Base-by-base conservation (phyloP, 2,797 vertebrate species). In the Melanotaenia parkinsoni region DNA sequence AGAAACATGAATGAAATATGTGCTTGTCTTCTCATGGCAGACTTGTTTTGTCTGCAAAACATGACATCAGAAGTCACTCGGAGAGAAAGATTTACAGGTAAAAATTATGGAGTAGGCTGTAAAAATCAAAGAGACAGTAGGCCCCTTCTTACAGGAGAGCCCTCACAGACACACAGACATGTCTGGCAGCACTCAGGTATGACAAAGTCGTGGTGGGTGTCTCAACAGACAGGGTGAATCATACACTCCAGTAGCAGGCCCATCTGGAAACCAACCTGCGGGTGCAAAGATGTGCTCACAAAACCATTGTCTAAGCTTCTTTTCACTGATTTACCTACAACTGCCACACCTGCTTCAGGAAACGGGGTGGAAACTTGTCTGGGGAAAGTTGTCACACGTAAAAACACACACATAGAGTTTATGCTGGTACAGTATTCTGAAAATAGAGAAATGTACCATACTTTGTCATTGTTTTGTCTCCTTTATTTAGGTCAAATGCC, bases 111-210 rank as follows among this genome's bases (percentile, higher is more conserved):
- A 77, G 77, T 62, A n/a, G 79, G 70, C 47, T 71, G 74, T 74
- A 81, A 85, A 92, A 89, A 72, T 45, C 77, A 87, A 82, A 77
- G 68, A 75, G 37, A 28, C 77, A 79, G 73, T 59, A 76, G 63
- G 69, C 51, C 50, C 54, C 65, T 61, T 67, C 22, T 50, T 5
- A 67, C 71, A 67, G 59, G 60, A 82, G 74, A 76, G 37, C 67
- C 60, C 37, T 32, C 58, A 53, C 63, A 83, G 79, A 56, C 68
- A 84, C 76, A 88, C 82, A 90, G 88, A 88, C 80, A 84, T 91
- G 90, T 93, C 92, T 90, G 74, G 80, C 40, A 82, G 89, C 87
- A 75, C 85, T 91, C 90, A 91, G 84, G 90, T 88, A 90, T 88
- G 90, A 92, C 86, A 65, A 24, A 24, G 67, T 58, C 58, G 81